phyloP scores from a whole-genome alignment of 2,113 vertebrate species.

The Tachysurus fulvidraco region DNA sequence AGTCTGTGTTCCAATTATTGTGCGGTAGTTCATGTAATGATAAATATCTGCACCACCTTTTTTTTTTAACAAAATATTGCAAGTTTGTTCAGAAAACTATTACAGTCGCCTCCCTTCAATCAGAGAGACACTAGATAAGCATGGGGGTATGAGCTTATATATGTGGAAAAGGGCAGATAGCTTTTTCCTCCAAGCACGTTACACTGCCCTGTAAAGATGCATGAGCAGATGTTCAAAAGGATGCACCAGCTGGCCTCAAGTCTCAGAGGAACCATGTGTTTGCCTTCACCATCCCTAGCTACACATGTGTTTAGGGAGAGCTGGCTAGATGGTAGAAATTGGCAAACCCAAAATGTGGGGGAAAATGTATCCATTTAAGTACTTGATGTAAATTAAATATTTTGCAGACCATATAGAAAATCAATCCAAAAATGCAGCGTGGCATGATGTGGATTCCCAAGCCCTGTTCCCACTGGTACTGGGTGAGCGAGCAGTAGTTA shows the following conservation, averaged over 20 bases:
- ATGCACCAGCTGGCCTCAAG: background rate
- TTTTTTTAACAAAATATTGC: background rate
- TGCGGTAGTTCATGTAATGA: background rate
- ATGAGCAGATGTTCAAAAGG: constrained; percentile 1
- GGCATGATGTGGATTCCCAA: constrained; percentile 25
- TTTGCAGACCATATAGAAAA: background rate
- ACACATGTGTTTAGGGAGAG: background rate
- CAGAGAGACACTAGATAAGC: background rate
- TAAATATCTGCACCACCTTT: background rate
- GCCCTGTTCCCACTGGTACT: constrained; percentile 27
- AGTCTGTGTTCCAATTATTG: background rate
- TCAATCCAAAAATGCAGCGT: constrained; percentile 12
- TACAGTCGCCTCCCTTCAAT: background rate
- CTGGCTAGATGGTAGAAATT: background rate
- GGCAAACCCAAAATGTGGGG: background rate
- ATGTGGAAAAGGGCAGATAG: background rate
- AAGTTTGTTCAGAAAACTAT: background rate
- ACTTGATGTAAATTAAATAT: background rate
- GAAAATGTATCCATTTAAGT: background rate
- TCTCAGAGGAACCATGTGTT: background rate
- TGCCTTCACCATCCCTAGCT: background rate
- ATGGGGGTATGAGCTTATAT: too few species aligned
- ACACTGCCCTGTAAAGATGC: background rate
- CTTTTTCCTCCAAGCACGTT: background rate
- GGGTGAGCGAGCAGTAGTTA: constrained; percentile 34